Conservation (phyloP, 2,113 vertebrate species). For the Leucosticte australis region DNA sequence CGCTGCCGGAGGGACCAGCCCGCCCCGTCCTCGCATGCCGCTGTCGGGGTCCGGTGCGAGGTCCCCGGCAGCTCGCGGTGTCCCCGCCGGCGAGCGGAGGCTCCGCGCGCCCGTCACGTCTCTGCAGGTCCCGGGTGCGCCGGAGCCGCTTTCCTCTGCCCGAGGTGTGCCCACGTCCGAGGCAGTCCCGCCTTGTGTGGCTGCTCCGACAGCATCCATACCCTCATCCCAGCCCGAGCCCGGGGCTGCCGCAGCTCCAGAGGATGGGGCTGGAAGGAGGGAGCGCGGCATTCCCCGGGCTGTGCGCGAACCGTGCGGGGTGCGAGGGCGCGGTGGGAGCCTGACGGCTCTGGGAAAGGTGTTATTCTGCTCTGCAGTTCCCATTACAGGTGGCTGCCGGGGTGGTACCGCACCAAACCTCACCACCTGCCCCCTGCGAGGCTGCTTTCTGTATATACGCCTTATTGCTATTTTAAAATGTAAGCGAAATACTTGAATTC, state of each 20-base stretch:
- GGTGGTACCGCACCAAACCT: not conserved
- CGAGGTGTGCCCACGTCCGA: not conserved
- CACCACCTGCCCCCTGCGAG: rapidly evolving
- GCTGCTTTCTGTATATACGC: rapidly evolving
- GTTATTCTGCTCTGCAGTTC: not conserved
- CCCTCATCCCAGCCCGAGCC: not conserved
- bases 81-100: not conserved
- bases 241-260: not conserved
- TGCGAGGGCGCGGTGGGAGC: not conserved
- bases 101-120: not conserved
- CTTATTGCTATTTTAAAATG: rapidly evolving
- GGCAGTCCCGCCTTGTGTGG: not conserved
- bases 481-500: not conserved
- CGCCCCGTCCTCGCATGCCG: not conserved
- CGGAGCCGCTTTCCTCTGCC: not conserved
- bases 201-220: rapidly evolving
- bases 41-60: not conserved
- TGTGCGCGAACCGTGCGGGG: not conserved
- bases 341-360: rapidly evolving
- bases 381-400: not conserved
- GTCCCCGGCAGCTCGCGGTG: not conserved
- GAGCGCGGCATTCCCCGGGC: not conserved
- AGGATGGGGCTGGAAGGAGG: not conserved
- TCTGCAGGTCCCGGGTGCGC: not conserved
- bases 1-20: not conserved